A percentile compares a stretch with the other conserved stretches of the same genome.
phyloP scores from a whole-genome alignment of 2,113 vertebrate genomes.

The Phyllostomus discolor region DNA sequence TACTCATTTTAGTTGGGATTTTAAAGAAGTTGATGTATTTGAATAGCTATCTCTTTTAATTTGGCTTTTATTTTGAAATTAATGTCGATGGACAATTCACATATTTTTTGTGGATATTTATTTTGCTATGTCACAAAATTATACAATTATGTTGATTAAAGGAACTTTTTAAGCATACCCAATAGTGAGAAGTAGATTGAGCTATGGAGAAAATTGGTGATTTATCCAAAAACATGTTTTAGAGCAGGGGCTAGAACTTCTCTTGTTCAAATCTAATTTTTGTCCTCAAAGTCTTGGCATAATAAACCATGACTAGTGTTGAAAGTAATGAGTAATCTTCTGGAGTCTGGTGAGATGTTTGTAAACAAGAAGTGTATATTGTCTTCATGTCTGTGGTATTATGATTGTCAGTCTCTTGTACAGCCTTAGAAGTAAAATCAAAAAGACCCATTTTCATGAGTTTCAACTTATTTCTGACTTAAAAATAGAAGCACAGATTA shows the following conservation, averaged over 20 bases:
- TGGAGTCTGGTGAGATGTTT: neutral
- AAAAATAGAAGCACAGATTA: neutral
- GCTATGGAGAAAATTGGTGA: neutral
- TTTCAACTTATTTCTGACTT: neutral
- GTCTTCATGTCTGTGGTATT: neutral
- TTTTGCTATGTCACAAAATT: neutral
- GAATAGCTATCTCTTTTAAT: neutral
- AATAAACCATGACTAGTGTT: neutral
- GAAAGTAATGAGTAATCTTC: neutral
- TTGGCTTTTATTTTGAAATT: conserved; percentile 27
- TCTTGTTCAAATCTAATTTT: neutral
- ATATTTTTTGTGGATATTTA: neutral
- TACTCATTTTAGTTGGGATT: neutral
- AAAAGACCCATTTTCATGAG: neutral
- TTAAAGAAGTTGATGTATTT: neutral
- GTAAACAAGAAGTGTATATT: neutral
- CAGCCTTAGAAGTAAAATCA: neutral
- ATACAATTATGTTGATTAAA: neutral
- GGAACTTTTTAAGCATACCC: neutral
- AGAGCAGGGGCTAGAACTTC: neutral
- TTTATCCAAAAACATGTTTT: neutral
- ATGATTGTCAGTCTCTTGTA: neutral
- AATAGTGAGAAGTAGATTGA: neutral
- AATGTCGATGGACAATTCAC: neutral
- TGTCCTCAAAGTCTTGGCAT: neutral